phyloP scores from a whole-genome alignment of 1,140 invertebrate species.

The Orussus abietinus region DNA sequence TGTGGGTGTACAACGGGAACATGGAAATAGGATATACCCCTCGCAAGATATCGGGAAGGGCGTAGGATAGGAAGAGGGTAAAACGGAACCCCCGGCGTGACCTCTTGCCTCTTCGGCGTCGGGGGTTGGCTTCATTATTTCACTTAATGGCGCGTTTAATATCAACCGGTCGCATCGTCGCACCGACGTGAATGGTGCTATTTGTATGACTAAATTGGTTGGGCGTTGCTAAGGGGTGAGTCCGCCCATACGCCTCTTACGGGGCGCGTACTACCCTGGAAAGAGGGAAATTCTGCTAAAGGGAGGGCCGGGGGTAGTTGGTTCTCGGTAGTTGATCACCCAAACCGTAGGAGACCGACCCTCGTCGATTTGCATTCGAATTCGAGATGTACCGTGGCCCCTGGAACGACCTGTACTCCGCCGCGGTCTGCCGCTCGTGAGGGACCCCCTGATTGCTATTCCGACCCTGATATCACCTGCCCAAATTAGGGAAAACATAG shows the following conservation, averaged over 20 bases:
- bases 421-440: too few relatives aligned
- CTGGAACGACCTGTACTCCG: too few relatives aligned
- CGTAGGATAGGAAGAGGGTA: neutral
- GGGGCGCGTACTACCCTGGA: too few relatives aligned
- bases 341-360: too few relatives aligned
- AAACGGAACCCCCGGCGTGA: neutral
- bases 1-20: neutral
- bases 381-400: too few relatives aligned
- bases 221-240: constrained; percentile 14
- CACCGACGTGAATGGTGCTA: constrained; percentile 20
- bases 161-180: constrained; percentile 19
- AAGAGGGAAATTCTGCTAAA: constrained; percentile 1
- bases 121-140: constrained; percentile 21
- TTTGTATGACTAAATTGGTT: constrained; percentile 27
- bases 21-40: neutral
- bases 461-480: too few relatives aligned
- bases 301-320: too few relatives aligned
- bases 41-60: neutral
- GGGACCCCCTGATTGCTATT: too few relatives aligned
- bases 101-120: constrained; percentile 4
- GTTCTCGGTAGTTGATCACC: too few relatives aligned
- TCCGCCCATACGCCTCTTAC: neutral
- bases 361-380: too few relatives aligned
- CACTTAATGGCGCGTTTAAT: constrained; percentile 25
- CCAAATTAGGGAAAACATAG: too few relatives aligned